These are phyloP conservation scores for Platyrinchus mystaceus DNA, from an alignment of 2,797 vertebrate genomes.

Conservation along the genomic window DNA sequence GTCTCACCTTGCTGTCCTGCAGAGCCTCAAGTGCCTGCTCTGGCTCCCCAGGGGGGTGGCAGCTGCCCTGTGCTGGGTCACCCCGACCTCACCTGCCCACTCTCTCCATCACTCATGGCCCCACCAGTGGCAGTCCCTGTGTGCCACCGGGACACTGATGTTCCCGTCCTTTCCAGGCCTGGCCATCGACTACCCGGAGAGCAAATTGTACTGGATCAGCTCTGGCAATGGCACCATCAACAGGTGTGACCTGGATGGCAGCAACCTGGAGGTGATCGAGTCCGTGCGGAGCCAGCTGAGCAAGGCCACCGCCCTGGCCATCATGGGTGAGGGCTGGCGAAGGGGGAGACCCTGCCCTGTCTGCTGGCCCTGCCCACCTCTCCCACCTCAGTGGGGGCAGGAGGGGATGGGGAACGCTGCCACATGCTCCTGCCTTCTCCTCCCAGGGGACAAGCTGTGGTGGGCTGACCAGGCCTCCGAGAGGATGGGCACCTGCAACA, in stretches of 20 bases:
- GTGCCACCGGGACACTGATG: background rate
- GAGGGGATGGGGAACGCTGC: background rate
- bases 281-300: conserved; percentile 84
- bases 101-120: background rate
- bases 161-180: conserved; percentile 77
- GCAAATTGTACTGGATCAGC: conserved; percentile 96
- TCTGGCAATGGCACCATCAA: conserved; percentile 91
- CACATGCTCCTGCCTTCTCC: background rate
- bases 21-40: background rate
- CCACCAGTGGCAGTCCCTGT: fast-evolving
- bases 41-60: fast-evolving
- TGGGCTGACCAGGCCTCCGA: conserved; percentile 95
- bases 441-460: conserved; percentile 91
- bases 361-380: background rate
- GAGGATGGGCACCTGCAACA: conserved; percentile 93
- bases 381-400: background rate
- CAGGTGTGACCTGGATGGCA: conserved; percentile 88
- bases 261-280: conserved; percentile 83
- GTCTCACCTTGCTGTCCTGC: fast-evolving
- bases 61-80: background rate
- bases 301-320: conserved; percentile 92
- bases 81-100: fast-evolving
- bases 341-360: background rate
- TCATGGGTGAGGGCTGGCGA: conserved; percentile 86
- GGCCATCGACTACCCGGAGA: conserved; percentile 89